A percentile compares a stretch with the other conserved stretches of the same genome.
Conservation (phyloP, 1,140 invertebrate genomes). For the Gryllus bimaculatus region DNA sequence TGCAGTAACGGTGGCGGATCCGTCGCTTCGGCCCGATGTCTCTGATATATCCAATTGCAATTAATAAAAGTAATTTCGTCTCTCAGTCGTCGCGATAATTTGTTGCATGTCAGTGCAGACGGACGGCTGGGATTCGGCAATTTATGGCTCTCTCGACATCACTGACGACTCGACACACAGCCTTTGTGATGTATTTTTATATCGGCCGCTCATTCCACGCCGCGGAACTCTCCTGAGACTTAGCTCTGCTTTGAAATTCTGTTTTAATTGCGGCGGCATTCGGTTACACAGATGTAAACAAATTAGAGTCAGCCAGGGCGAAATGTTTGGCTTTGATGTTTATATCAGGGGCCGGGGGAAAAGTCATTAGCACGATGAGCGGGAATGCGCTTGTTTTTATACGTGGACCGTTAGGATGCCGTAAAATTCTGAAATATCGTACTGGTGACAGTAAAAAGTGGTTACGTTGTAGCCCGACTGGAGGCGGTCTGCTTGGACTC, state of each 20-base stretch:
- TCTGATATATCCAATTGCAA: background rate
- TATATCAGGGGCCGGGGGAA: background rate
- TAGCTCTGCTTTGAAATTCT: no score
- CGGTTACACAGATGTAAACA: background rate
- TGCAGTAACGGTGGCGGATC: background rate
- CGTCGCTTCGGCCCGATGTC: background rate
- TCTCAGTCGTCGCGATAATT: background rate
- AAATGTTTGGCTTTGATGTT: constrained; percentile 1
- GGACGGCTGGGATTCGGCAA: background rate
- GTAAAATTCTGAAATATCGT: background rate
- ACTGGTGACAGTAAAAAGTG: background rate
- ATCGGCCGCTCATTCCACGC: no score
- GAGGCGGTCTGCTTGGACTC: no score
- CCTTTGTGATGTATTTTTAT: no score
- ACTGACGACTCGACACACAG: background rate
- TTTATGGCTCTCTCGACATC: background rate
- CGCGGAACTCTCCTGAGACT: no score
- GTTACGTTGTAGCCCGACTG: background rate
- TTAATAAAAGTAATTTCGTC: background rate
- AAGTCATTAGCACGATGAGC: background rate
- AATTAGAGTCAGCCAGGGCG: background rate
- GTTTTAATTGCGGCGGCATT: no score
- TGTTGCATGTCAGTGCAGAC: background rate
- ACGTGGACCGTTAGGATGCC: background rate
- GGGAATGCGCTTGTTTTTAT: background rate